A percentile compares a stretch with the other conserved stretches of the same genome.
phyloP scores from a whole-genome alignment of 2,113 vertebrate species.

The Columba janthina region DNA sequence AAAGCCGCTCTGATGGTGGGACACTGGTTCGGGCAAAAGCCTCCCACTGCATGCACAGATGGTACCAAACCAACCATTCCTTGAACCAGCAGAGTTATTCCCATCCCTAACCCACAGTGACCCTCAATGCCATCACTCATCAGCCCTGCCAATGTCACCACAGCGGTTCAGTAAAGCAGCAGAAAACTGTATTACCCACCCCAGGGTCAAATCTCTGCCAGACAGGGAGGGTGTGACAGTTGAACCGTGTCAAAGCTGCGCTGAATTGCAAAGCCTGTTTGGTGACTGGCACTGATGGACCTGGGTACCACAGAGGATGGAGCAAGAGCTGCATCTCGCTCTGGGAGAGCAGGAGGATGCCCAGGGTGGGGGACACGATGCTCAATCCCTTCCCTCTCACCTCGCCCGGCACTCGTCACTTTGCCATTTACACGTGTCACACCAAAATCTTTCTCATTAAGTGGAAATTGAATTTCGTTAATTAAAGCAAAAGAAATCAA shows the following conservation, averaged over 20 bases:
- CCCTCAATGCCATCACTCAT: background rate
- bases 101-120: background rate
- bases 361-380: background rate
- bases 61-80: background rate
- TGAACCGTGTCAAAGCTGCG: background rate
- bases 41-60: fast-evolving
- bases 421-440: slow-evolving; percentile 60
- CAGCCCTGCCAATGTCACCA: too few species aligned
- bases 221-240: too few species aligned
- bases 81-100: background rate
- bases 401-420: slow-evolving; percentile 13
- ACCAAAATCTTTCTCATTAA: slow-evolving; percentile 70
- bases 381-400: background rate
- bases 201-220: background rate
- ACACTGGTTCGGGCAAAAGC: background rate
- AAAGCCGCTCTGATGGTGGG: background rate
- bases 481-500: slow-evolving; percentile 83
- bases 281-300: fast-evolving
- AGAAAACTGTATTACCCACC: background rate
- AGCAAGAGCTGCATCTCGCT: background rate
- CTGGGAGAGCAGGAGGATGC: background rate
- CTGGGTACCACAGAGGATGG: background rate
- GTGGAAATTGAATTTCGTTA: slow-evolving; percentile 78
- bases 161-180: fast-evolving
- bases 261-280: too few species aligned